Conservation (phyloP, 37 sponge, comb jelly and placozoan genomes). For the Haliclona indistincta region DNA sequence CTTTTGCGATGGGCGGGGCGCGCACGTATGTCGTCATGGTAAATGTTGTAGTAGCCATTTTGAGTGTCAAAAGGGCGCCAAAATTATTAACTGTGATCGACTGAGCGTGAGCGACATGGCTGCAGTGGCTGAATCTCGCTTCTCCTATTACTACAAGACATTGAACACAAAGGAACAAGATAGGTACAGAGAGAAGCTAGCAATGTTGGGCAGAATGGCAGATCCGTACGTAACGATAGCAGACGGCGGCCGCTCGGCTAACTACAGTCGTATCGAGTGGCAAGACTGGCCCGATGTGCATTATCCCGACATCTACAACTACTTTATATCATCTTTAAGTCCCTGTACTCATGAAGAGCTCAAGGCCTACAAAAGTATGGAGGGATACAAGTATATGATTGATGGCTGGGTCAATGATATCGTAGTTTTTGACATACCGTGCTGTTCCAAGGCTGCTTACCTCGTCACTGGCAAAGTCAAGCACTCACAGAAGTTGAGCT, state of each 20-base stretch:
- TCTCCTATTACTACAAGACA: too few relatives aligned
- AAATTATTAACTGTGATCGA: too few relatives aligned
- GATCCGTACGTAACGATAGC: too few relatives aligned
- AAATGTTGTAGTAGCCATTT: too few relatives aligned
- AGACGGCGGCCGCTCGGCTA: too few relatives aligned
- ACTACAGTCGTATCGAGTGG: too few relatives aligned
- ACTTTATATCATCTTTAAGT: constrained; percentile 31
- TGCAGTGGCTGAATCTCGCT: too few relatives aligned
- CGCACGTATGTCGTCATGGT: too few relatives aligned
- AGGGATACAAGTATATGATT: constrained; percentile 42
- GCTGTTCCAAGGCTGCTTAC: neutral
- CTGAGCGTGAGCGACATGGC: too few relatives aligned
- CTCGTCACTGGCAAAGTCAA: constrained; percentile 11
- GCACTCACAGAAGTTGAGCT: constrained; percentile 42
- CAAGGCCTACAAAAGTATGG: constrained; percentile 39
- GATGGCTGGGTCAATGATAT: constrained; percentile 26
- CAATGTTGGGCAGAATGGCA: neutral
- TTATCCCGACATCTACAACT: constrained; percentile 53
- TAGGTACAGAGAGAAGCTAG: constrained; percentile 12
- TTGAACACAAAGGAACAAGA: too few relatives aligned
- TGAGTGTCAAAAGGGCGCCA: too few relatives aligned
- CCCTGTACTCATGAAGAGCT: constrained; percentile 34
- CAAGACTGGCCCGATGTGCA: constrained; percentile 46
- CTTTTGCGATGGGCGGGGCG: too few relatives aligned
- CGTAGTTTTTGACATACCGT: neutral